phyloP scores from a whole-genome alignment of 2,113 vertebrate species.

The Notechis scutatus region DNA sequence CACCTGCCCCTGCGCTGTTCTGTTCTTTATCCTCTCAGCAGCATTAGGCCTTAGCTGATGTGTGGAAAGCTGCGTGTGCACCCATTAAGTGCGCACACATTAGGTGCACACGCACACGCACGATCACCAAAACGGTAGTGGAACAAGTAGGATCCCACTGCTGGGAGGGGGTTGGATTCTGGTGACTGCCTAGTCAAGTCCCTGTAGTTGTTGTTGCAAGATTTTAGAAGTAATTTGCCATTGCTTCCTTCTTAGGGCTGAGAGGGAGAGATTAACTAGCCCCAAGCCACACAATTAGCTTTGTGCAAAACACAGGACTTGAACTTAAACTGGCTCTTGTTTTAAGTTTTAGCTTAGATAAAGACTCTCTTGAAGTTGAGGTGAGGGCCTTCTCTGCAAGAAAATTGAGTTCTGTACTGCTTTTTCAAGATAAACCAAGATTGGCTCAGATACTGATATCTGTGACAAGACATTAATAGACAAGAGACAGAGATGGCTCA shows the following conservation, averaged over 20 bases:
- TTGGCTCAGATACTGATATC: background rate
- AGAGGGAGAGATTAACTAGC: background rate
- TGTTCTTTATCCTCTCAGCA: too few species aligned
- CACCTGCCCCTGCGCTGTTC: too few species aligned
- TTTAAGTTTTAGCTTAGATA: background rate
- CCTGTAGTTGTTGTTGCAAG: background rate
- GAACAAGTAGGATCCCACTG: too few species aligned
- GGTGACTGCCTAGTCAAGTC: background rate
- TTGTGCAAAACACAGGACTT: background rate
- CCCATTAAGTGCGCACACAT: too few species aligned
- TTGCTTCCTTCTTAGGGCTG: background rate
- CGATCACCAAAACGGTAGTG: too few species aligned
- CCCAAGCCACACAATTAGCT: background rate
- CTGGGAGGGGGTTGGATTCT: background rate
- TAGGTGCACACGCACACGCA: too few species aligned
- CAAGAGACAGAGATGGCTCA: background rate
- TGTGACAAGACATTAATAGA: background rate
- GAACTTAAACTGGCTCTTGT: background rate
- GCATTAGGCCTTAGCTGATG: too few species aligned
- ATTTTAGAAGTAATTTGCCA: background rate
- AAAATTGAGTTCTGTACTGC: background rate
- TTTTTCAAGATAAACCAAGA: background rate
- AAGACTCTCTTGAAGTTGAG: background rate
- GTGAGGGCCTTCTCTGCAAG: background rate
- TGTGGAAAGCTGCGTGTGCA: too few species aligned